Conservation (phyloP, 1,140 invertebrate genomes). For the Drosophila auraria region DNA sequence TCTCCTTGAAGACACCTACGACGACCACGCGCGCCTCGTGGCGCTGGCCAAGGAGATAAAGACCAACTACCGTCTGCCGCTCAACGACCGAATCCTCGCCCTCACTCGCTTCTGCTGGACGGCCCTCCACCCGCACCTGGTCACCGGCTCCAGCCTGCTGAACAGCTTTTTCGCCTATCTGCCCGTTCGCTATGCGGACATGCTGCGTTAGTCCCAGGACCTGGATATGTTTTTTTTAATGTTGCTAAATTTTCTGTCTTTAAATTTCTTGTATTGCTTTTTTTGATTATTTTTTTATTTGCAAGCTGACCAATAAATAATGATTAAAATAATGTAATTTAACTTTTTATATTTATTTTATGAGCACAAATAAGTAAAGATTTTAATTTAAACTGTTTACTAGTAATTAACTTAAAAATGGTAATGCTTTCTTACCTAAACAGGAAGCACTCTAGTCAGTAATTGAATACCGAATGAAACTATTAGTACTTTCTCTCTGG, state of each 20-base stretch:
- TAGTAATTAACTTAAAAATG: too few species aligned
- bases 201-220: not conserved
- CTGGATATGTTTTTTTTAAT: not conserved
- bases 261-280: conserved; percentile 3
- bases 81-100: conserved; percentile 25
- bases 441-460: too few species aligned
- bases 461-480: too few species aligned
- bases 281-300: not conserved
- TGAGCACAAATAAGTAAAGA: too few species aligned
- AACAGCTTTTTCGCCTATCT: conserved; percentile 42
- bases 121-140: conserved; percentile 19
- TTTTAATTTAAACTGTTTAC: too few species aligned
- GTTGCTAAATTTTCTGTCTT: conserved; percentile 1
- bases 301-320: too few species aligned
- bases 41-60: not conserved
- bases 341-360: too few species aligned
- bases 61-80: not conserved
- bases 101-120: conserved; percentile 16
- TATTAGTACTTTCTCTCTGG: too few species aligned
- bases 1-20: not conserved
- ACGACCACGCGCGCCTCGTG: not conserved
- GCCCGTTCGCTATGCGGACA: conserved; percentile 32
- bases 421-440: too few species aligned
- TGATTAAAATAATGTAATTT: too few species aligned
- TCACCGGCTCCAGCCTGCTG: not conserved